These are phyloP conservation scores for Terrapene triunguis DNA, from an alignment of 2,113 vertebrate species.

Conservation along the genomic window DNA sequence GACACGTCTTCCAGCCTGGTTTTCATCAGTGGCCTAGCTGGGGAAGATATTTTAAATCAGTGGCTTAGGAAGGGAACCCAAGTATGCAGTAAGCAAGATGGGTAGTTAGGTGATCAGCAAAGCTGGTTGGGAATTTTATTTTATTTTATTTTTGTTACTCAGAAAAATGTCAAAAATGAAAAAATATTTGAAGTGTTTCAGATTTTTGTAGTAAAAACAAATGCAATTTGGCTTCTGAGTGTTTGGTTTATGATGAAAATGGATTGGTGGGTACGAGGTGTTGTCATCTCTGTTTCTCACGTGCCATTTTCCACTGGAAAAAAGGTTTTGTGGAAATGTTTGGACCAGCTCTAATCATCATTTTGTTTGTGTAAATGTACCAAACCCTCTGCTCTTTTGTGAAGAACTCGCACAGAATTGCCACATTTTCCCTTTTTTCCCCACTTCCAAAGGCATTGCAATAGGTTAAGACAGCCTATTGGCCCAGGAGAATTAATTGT, in stretches of 20 bases:
- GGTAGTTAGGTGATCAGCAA: constrained; percentile 11
- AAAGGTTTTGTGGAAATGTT: not conserved
- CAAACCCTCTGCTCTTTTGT: not conserved
- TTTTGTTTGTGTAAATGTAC: not conserved
- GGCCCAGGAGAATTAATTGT: not conserved
- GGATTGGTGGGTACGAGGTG: not conserved
- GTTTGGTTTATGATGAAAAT: not conserved
- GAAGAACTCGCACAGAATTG: not conserved
- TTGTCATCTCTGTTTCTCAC: not conserved
- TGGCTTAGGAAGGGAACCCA: constrained; percentile 19
- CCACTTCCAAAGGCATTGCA: not conserved
- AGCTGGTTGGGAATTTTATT: not conserved
- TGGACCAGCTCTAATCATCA: not conserved
- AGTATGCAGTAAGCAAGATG: constrained; percentile 14
- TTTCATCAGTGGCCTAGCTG: constrained; percentile 41
- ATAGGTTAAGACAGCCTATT: not conserved
- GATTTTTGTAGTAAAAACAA: not conserved
- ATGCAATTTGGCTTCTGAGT: not conserved
- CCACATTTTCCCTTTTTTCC: not conserved
- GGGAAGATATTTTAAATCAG: constrained; percentile 14
- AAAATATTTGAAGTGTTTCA: not conserved
- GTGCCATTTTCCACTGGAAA: not conserved
- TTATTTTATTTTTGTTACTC: not conserved
- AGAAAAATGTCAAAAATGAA: not conserved
- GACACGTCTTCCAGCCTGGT: constrained; percentile 15